Evolutionary conservation across 1,140 invertebrate genomes (phyloP).

Genomic region (Drosophila lowei): DNA sequence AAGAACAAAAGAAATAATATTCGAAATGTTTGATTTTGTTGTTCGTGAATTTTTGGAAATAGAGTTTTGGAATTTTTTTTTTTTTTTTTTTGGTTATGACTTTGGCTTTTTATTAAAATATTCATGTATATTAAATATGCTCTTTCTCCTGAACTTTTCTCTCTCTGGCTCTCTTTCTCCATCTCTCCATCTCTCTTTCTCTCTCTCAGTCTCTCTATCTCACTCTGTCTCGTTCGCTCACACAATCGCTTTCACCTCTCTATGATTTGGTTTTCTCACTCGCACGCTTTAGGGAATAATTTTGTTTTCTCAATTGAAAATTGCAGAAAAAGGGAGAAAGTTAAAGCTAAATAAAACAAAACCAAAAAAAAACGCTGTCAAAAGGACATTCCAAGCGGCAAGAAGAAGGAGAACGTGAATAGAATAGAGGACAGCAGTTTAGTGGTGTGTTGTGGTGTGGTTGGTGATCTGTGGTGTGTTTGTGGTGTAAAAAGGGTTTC

Average conservation of each 20-base stretch:
- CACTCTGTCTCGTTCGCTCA: slow-evolving; percentile 40
- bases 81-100: slow-evolving; percentile 24
- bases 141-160: slow-evolving; percentile 74
- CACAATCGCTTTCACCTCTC: slow-evolving; percentile 8
- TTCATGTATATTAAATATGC: slow-evolving; percentile 67
- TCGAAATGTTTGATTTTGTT: slow-evolving; percentile 27
- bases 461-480: too few relatives aligned
- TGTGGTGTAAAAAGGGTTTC: too few relatives aligned
- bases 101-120: slow-evolving; percentile 74
- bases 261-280: too few relatives aligned
- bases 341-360: slow-evolving; percentile 15
- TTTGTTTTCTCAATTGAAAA: too few relatives aligned
- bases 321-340: slow-evolving; percentile 2
- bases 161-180: slow-evolving; percentile 34
- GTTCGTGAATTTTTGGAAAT: slow-evolving; percentile 39
- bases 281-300: too few relatives aligned
- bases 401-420: too few relatives aligned
- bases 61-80: slow-evolving; percentile 51
- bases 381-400: too few relatives aligned
- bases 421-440: too few relatives aligned
- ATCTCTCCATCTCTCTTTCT: slow-evolving; percentile 10
- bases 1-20: slow-evolving; percentile 34
- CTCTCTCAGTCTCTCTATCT: slow-evolving; percentile 21
- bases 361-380: slow-evolving; percentile 4
- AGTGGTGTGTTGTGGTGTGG: too few relatives aligned